A percentile compares a stretch with the other conserved stretches of the same genome.
Evolutionary conservation across 2,888 invertebrate genomes (phyloP).

Genomic region (Amphiduros pacificus): DNA sequence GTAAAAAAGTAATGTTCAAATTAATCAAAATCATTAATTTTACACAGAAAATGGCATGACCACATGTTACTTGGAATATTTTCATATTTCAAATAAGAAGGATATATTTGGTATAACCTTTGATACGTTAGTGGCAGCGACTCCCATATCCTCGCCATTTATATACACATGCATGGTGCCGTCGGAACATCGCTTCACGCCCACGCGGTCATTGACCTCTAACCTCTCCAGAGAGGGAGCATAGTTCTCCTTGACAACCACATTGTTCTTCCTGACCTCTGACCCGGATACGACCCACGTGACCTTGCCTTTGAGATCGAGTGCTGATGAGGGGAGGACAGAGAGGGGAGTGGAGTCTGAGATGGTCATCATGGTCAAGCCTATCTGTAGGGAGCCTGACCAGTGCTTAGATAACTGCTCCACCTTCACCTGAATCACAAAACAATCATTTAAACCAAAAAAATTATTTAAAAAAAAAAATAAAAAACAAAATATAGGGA

Average conservation of each 20-base stretch:
- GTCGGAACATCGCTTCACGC: slow-evolving; percentile 83
- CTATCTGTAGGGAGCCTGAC: slow-evolving; percentile 90
- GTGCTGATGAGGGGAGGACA: slow-evolving; percentile 48
- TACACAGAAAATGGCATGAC: no score
- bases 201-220: slow-evolving; percentile 72
- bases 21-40: no score
- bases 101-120: slow-evolving; percentile 72
- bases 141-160: slow-evolving; percentile 55
- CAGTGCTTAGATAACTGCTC: slow-evolving; percentile 88
- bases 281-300: slow-evolving; percentile 64
- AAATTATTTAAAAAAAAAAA: no score
- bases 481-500: no score
- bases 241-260: slow-evolving; percentile 71
- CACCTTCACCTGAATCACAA: slow-evolving; percentile 65
- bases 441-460: no score
- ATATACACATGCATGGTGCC: slow-evolving; percentile 65
- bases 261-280: slow-evolving; percentile 72
- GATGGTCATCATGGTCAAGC: slow-evolving; percentile 77
- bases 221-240: slow-evolving; percentile 79
- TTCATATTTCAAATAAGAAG: no score
- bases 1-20: no score
- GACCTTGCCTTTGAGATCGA: slow-evolving; percentile 43
- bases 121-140: slow-evolving; percentile 75
- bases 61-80: no score
- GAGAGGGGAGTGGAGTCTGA: slow-evolving; percentile 67